These are phyloP conservation scores for Dasyprocta punctata DNA, from an alignment of 2,113 vertebrate species.

Conservation along the genomic window DNA sequence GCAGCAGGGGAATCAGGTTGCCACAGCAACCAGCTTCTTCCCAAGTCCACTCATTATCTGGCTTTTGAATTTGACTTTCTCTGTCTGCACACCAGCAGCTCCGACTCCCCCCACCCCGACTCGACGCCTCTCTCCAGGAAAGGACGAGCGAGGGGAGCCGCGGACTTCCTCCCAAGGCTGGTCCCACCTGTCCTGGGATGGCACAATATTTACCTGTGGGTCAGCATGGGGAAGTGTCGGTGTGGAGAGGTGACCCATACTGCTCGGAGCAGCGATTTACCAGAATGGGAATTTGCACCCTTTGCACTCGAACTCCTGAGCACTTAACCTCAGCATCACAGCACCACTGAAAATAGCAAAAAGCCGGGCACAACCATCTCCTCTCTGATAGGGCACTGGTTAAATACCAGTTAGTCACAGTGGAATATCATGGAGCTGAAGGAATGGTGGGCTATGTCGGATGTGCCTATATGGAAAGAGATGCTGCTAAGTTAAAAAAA, in stretches of 20 bases:
- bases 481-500: neutral
- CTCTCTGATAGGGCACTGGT: neutral
- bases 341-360: neutral
- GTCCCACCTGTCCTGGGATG: neutral
- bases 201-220: neutral
- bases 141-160: neutral
- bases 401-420: neutral
- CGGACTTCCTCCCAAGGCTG: neutral
- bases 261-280: neutral
- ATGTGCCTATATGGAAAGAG: neutral
- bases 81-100: neutral
- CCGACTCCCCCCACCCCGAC: rapidly evolving
- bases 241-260: neutral
- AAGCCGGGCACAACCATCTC: neutral
- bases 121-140: neutral
- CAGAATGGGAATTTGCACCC: neutral
- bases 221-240: neutral
- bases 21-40: constrained; percentile 75
- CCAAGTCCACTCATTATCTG: neutral
- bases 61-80: constrained; percentile 72
- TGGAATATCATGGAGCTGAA: neutral
- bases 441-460: neutral
- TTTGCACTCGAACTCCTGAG: neutral
- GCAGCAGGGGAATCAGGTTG: constrained; percentile 75
- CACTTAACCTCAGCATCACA: neutral